Percentiles rank a stretch among this genome's conserved stretches.
Evolutionary conservation across 2,888 invertebrate genomes (phyloP).

Genomic region (Lochmaea capreae): DNA sequence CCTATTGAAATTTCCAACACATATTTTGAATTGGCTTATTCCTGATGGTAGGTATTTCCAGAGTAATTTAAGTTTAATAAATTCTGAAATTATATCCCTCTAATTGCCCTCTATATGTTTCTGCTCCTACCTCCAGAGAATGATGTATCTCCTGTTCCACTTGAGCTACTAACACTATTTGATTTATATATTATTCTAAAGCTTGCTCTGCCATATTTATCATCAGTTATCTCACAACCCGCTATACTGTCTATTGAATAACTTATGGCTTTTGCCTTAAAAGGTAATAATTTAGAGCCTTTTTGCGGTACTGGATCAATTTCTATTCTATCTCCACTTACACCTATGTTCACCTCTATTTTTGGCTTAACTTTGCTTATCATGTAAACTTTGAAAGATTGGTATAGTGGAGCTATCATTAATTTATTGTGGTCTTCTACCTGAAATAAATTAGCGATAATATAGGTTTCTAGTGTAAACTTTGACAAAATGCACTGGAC

Average conservation of each 20-base stretch:
- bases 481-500: not conserved
- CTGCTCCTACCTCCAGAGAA: slow-evolving; percentile 18
- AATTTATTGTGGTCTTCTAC: slow-evolving; percentile 73
- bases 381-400: slow-evolving; percentile 82
- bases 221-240: slow-evolving; percentile 85
- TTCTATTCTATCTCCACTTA: slow-evolving; percentile 92
- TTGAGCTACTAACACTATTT: slow-evolving; percentile 22
- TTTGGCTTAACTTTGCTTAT: slow-evolving; percentile 84
- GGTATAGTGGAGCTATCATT: slow-evolving; percentile 89
- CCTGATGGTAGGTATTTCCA: too few species aligned
- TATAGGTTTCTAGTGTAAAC: not conserved
- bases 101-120: not conserved
- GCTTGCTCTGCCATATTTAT: slow-evolving; percentile 77
- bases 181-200: slow-evolving; percentile 77
- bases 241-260: slow-evolving; percentile 90
- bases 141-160: slow-evolving; percentile 26
- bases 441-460: slow-evolving; percentile 35
- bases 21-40: too few species aligned
- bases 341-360: slow-evolving; percentile 86
- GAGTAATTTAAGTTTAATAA: too few species aligned
- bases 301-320: slow-evolving; percentile 84
- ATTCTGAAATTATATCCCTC: too few species aligned
- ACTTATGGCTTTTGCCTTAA: slow-evolving; percentile 81
- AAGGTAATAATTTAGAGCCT: slow-evolving; percentile 70
- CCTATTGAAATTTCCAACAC: too few species aligned